phyloP scores from a whole-genome alignment of 2,888 invertebrate species.

The Abrostola triplasia region DNA sequence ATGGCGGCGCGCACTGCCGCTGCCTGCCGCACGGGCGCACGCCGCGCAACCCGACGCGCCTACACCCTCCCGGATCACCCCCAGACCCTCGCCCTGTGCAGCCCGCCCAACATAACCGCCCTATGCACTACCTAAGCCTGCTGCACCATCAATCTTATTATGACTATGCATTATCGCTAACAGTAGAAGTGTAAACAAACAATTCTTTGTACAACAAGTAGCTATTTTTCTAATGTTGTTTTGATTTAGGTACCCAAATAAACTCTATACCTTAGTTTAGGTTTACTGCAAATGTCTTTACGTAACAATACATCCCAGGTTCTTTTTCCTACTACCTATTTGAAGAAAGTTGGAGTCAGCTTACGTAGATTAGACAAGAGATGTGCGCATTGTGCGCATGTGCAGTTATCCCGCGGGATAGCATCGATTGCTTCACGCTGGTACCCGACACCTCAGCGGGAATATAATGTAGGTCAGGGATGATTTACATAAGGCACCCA shows the following conservation, averaged over 20 bases:
- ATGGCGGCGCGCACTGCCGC: slow-evolving; percentile 85
- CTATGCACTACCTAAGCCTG: slow-evolving; percentile 44
- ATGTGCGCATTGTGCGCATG: slow-evolving; percentile 85
- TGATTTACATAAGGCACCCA: slow-evolving; percentile 52
- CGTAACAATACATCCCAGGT: not conserved
- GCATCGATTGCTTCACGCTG: slow-evolving; percentile 81
- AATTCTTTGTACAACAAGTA: too few relatives aligned
- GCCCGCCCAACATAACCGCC: slow-evolving; percentile 53
- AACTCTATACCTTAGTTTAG: not conserved
- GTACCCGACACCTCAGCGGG: slow-evolving; percentile 61
- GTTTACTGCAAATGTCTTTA: not conserved
- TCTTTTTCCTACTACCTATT: not conserved
- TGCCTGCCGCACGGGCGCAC: slow-evolving; percentile 60
- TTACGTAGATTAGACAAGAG: slow-evolving; percentile 29
- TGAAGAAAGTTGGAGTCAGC: not conserved
- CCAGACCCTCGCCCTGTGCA: slow-evolving; percentile 31
- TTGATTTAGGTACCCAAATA: too few relatives aligned
- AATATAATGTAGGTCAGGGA: slow-evolving; percentile 82
- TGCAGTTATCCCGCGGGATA: slow-evolving; percentile 85
- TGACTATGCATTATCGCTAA: not conserved
- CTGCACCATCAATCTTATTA: slow-evolving; percentile 24
- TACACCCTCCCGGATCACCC: slow-evolving; percentile 49
- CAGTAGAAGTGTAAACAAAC: not conserved
- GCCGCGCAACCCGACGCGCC: slow-evolving; percentile 33
- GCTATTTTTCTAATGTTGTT: too few relatives aligned